These are phyloP conservation scores for Strongylocentrotus purpuratus DNA, from an alignment of 35 echinoderm and acorn worm species.

Conservation along the genomic window DNA sequence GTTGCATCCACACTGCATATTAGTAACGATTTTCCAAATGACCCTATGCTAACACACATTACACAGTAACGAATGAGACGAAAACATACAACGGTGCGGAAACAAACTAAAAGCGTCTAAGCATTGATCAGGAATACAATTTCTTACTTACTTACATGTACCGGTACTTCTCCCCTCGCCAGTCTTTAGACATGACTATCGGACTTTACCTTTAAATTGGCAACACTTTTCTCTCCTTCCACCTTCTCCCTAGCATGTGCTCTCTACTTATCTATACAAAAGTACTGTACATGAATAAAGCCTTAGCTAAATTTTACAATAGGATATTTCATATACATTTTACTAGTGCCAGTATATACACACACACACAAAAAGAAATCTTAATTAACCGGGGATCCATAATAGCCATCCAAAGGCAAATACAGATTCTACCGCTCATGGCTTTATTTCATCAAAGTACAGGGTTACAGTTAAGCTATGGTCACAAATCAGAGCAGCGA, in stretches of 20 bases:
- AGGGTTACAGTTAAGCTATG: too few relatives aligned
- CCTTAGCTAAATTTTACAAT: not conserved
- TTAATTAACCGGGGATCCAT: not conserved
- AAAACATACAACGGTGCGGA: not conserved
- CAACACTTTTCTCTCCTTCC: not conserved
- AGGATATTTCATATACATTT: not conserved
- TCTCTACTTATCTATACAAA: not conserved
- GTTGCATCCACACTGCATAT: not conserved
- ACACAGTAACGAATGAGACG: not conserved
- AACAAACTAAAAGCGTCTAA: not conserved
- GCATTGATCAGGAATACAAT: not conserved
- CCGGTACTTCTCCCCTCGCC: not conserved
- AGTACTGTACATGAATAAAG: slow-evolving; percentile 13
- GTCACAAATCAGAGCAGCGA: too few relatives aligned
- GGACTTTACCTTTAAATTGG: not conserved
- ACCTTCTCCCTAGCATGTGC: not conserved
- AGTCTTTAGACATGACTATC: not conserved
- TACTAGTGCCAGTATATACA: not conserved
- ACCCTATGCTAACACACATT: not conserved
- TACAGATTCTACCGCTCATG: not conserved
- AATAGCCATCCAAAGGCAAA: not conserved
- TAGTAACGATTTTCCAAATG: not conserved
- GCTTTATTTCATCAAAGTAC: too few relatives aligned
- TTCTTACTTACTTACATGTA: not conserved
- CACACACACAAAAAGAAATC: not conserved